Evolutionary conservation across 1,140 invertebrate genomes (phyloP).

Genomic region (Neoseiulus cucumeris): DNA sequence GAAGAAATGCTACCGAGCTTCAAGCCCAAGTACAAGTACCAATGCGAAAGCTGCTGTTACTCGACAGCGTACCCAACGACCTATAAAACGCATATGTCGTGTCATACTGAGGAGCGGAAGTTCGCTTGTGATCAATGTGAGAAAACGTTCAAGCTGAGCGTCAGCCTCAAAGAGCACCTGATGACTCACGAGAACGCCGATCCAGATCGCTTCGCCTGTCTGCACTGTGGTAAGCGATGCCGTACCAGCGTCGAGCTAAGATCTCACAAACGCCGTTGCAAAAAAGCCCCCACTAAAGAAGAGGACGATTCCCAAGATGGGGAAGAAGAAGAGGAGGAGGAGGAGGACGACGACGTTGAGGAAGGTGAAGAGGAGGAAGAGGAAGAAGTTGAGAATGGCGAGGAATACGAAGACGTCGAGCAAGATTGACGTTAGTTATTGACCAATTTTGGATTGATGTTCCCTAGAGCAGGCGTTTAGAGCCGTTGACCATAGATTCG

Average conservation of each 20-base stretch:
- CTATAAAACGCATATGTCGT: neutral
- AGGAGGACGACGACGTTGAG: neutral
- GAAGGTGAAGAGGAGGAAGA: neutral
- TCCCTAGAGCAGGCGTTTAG: no score
- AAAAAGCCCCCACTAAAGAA: neutral
- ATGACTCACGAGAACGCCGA: neutral
- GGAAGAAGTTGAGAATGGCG: neutral
- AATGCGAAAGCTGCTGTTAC: neutral
- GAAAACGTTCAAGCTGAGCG: neutral
- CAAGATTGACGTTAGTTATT: no score
- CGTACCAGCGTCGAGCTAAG: neutral
- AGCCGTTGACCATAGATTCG: no score
- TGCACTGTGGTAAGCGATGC: neutral
- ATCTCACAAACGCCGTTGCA: conserved; percentile 1
- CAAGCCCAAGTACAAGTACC: conserved; percentile 9
- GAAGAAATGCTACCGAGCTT: neutral
- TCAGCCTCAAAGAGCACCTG: neutral
- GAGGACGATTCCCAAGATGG: neutral
- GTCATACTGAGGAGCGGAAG: neutral
- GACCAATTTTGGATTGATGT: no score
- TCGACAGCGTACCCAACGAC: conserved; percentile 4
- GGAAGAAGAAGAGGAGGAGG: neutral
- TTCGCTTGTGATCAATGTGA: conserved; percentile 2
- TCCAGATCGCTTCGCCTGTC: neutral
- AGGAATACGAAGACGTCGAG: no score